Base-by-base conservation (phyloP, 1,140 invertebrate genomes). In the Scaptodrosophila lebanonensis region DNA sequence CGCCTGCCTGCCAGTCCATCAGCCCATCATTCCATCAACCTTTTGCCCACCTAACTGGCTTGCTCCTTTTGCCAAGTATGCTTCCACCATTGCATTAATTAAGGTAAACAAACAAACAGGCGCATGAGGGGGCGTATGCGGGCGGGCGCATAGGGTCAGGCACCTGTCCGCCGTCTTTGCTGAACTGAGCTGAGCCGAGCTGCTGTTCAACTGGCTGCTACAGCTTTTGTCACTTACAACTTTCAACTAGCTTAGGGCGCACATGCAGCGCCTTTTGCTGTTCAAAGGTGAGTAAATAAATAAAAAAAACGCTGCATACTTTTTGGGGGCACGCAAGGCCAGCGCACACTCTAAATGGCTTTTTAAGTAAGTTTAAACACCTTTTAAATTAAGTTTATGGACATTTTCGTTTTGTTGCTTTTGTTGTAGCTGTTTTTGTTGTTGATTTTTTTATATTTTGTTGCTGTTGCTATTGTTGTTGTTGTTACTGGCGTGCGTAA, bases 81-180 rank as follows among this genome's bases (percentile, higher is more conserved):
- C n/a, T n/a, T n/a, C n/a, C n/a, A 73, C 49, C 56, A 68, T 52
- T 79, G 75, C 75, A 75, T 79, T 79, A 79, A 79, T 79, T 79
- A 79, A 75, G 69, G 75, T 79, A 79, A 79, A 79, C 66, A 82
- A 82, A 82, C 75, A 65, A 65, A 66, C 49, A 33, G 8, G 32
- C 5, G 32, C 20, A 20, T 35, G 25, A 62, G 29, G 32, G 42
- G 49, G 36, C 2, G 6, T n/a, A 15, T 3, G 30, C 13, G 30
- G 11, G 18, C 6, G 39, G 2, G 17, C 20, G 6, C 7, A 29
- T 20, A 29, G 9, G 9, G 27, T 3, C 16, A 30, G 29, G 12
- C 22, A 13, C 15, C 20, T 5, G 40, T 17, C 12, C 17, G 13
- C 16, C 29, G 43, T 52, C 43, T 54, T n/a, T n/a, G n/a, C n/a